A percentile compares a stretch with the other conserved stretches of the same genome.
Conservation (phyloP, 2,797 vertebrate genomes). For the Vultur gryphus region DNA sequence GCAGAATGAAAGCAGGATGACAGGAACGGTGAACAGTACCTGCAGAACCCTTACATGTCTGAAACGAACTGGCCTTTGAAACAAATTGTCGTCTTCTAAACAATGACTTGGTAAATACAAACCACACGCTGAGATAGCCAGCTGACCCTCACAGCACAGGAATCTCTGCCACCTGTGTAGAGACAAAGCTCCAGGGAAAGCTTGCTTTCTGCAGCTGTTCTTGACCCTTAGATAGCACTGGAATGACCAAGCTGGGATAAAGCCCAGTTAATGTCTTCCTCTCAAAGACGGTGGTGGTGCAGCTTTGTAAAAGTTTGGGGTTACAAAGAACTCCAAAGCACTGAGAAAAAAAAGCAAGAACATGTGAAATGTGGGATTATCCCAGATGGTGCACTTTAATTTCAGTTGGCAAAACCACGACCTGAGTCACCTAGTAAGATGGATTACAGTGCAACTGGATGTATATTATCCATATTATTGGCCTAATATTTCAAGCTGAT, state of each 20-base stretch:
- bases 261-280: slow-evolving; percentile 1
- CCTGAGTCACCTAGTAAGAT: slow-evolving; percentile 55
- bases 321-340: slow-evolving; percentile 15
- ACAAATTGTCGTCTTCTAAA: neutral
- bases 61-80: neutral
- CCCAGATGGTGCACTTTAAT: slow-evolving; percentile 57
- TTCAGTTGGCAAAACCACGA: slow-evolving; percentile 38
- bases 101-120: neutral
- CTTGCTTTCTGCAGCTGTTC: neutral
- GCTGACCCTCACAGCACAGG: neutral
- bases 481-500: slow-evolving; percentile 72
- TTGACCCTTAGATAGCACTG: neutral
- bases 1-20: neutral
- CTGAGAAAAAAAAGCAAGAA: slow-evolving; percentile 21
- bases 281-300: neutral
- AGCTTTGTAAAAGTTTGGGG: neutral
- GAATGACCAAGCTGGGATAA: slow-evolving; percentile 5
- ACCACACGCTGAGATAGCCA: neutral
- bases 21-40: neutral
- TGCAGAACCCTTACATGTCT: neutral
- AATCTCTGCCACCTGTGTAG: neutral
- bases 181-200: neutral
- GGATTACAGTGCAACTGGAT: slow-evolving; percentile 64
- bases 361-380: slow-evolving; percentile 37
- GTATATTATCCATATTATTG: slow-evolving; percentile 74